phyloP scores from a whole-genome alignment of 2,888 invertebrate species.

The Himalopsyche kuldschensis region DNA sequence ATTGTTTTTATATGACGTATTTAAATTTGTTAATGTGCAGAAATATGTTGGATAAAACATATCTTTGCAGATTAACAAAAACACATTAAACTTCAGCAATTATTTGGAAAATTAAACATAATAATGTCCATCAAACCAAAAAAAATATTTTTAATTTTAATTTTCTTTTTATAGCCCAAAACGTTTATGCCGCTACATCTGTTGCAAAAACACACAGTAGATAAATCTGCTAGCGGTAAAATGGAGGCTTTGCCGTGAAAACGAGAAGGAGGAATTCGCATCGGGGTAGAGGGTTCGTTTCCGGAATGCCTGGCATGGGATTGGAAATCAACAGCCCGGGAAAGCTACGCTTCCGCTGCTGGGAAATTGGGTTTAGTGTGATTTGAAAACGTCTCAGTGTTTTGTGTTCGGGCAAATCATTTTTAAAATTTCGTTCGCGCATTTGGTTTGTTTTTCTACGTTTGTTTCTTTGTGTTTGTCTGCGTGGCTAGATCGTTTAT shows the following conservation, averaged over 20 bases:
- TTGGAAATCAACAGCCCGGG: slow-evolving; percentile 30
- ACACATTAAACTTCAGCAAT: too few species aligned
- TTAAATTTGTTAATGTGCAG: too few species aligned
- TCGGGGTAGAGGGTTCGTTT: neutral
- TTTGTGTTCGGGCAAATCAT: slow-evolving; percentile 8
- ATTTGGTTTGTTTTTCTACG: neutral
- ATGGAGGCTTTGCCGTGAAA: neutral
- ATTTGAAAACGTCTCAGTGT: slow-evolving; percentile 22
- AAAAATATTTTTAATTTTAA: too few species aligned
- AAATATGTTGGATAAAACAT: too few species aligned
- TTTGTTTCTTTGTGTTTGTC: neutral
- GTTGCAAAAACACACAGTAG: neutral
- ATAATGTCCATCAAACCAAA: too few species aligned
- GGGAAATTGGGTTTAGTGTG: slow-evolving; percentile 30
- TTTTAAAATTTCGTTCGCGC: slow-evolving; percentile 1
- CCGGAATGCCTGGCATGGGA: slow-evolving; percentile 18
- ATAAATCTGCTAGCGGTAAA: neutral
- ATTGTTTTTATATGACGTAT: too few species aligned
- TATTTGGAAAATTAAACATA: too few species aligned
- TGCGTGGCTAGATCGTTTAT: neutral
- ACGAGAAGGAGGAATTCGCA: neutral
- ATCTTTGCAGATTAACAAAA: too few species aligned
- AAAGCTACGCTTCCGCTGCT: slow-evolving; percentile 19
- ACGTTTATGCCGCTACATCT: neutral
- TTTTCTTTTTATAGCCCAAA: neutral